Base-by-base conservation (phyloP, 2,888 invertebrate species). In the Ormyrus thymus region DNA sequence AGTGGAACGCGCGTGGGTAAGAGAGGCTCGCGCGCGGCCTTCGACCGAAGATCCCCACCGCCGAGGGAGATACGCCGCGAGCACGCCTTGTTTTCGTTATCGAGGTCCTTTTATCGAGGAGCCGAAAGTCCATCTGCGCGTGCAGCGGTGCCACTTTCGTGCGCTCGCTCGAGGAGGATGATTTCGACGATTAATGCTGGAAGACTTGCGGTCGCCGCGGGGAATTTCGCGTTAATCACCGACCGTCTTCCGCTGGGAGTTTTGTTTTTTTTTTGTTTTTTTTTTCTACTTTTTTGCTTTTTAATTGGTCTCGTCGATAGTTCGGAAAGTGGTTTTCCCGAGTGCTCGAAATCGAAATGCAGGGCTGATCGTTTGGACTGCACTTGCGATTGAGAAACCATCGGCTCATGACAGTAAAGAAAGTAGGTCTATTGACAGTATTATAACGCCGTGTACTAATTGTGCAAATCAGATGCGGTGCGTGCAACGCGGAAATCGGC, bases 401-500 rank as follows among this genome's bases (percentile, higher is more conserved):
- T 55, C 7, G n/a, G 9, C 7, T 15, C 7, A n/a, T 1, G 29
- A 4, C 29, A 29, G 4, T 29, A 29, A 13, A 11, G 55, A 73
- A 73, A 73, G 55, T 73, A 56, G 64, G 73, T 72, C 64, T 56
- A 48, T 53, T 64, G 43, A 53, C 72, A 50, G 29, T 29, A 29
- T 29, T 29, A 29, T 29, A n/a, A 46, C 62, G 10, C 7, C 46
- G 15, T 15, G 43, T 15, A 45, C 65, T 73, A 56, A 65, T 65
- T 64, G 73, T 9, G 56, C 56, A 59, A 70, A 66, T 66, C 11
- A 53, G 29, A 29, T 29, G 53, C 13, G 58, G 7, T 64, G 46
- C 13, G 4, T 64, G 46, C 13, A 43, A 15, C 50, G 15, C 15
- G 11, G 10, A 53, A 53, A 43, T 29, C 29, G 29, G 29, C 29